Percentiles rank a stretch among this genome's conserved stretches.
These are phyloP conservation scores for Lasioglossum malachurum DNA, from an alignment of 2,888 invertebrate species.

Conservation along the genomic window DNA sequence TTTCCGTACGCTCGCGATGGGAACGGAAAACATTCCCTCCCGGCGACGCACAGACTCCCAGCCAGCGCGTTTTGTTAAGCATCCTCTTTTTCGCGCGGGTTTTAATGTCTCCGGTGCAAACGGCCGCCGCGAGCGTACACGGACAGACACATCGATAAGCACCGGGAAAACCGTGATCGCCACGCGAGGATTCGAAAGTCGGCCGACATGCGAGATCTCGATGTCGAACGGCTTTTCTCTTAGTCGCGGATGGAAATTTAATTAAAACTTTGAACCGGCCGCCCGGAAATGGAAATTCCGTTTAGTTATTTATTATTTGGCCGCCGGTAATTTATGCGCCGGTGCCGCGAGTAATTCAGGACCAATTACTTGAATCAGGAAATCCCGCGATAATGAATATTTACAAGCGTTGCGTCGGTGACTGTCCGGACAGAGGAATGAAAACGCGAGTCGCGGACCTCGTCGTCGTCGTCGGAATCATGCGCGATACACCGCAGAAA, in stretches of 20 bases:
- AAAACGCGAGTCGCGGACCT: not conserved
- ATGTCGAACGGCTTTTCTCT: not conserved
- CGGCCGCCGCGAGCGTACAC: not conserved
- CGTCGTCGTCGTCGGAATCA: not conserved
- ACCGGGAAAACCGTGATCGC: not conserved
- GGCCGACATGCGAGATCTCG: slow-evolving; percentile 28
- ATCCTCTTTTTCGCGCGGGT: slow-evolving; percentile 5
- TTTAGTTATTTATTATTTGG: slow-evolving; percentile 52
- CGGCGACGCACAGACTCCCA: not conserved
- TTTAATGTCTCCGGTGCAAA: slow-evolving; percentile 21
- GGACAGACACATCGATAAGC: not conserved
- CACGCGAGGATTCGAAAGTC: slow-evolving; percentile 21
- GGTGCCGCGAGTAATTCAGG: slow-evolving; percentile 42
- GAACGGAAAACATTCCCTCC: slow-evolving; percentile 42
- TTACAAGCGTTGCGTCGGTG: slow-evolving; percentile 26
- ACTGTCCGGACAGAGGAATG: slow-evolving; percentile 29
- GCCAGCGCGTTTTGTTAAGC: slow-evolving; percentile 12
- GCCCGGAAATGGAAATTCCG: slow-evolving; percentile 36
- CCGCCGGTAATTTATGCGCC: slow-evolving; percentile 41
- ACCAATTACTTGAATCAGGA: slow-evolving; percentile 49
- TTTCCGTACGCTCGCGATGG: slow-evolving; percentile 22
- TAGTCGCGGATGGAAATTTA: slow-evolving; percentile 33
- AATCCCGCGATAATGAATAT: slow-evolving; percentile 56
- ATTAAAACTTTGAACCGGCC: slow-evolving; percentile 39
- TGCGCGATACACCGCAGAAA: not conserved